Conservation (phyloP, 2,797 vertebrate genomes). For the Merluccius polli region DNA sequence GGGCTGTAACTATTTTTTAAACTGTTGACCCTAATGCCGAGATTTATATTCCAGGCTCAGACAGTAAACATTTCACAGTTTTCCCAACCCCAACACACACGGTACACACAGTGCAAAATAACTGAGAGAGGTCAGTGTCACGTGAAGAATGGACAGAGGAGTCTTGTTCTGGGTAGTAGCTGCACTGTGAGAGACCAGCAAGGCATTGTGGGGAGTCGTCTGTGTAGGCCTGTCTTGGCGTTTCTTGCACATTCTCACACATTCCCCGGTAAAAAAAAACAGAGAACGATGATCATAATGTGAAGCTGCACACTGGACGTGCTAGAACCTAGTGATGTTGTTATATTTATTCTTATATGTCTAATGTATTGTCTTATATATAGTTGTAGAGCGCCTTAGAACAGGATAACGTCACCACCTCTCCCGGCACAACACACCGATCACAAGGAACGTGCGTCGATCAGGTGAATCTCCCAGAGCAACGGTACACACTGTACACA, state of each 20-base stretch:
- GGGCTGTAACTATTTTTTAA: slow-evolving; percentile 16
- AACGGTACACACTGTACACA: background rate
- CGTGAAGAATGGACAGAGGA: slow-evolving; percentile 1
- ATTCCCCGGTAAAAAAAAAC: background rate
- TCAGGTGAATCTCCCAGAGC: no score
- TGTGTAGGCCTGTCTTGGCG: background rate
- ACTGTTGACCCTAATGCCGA: slow-evolving; percentile 11
- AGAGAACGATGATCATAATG: background rate
- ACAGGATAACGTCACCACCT: no score
- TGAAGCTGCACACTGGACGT: background rate
- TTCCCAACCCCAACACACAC: slow-evolving; percentile 18
- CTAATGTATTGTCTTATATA: background rate
- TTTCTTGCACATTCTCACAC: background rate
- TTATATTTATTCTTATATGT: background rate
- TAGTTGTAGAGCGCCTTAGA: background rate
- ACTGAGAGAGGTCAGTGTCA: background rate
- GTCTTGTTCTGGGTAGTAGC: background rate
- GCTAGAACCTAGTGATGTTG: background rate
- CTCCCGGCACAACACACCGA: no score
- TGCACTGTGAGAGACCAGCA: background rate
- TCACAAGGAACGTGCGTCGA: background rate
- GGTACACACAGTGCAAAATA: background rate
- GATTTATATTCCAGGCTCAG: slow-evolving; percentile 38
- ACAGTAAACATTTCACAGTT: slow-evolving; percentile 55
- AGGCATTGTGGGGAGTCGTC: background rate